Conservation (phyloP, 2,888 invertebrate species). For the Saturnia pavonia region DNA sequence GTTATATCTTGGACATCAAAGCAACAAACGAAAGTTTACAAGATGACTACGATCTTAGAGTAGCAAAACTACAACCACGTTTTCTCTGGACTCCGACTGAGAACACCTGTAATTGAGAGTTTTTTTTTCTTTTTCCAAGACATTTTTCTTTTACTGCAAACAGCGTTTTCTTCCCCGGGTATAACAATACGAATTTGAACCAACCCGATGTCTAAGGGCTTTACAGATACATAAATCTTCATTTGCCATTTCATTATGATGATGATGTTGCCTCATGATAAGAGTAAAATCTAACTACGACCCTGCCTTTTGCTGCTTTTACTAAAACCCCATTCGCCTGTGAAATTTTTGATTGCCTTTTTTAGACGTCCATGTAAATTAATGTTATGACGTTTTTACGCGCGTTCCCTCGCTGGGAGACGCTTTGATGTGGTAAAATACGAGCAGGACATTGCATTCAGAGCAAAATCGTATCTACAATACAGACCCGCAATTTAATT, state of each 20-base stretch:
- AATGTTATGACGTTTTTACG: conserved; percentile 21
- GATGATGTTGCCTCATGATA: background rate
- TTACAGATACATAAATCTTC: background rate
- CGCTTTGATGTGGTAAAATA: background rate
- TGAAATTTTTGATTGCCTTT: conserved; percentile 26
- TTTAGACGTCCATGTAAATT: conserved; percentile 24
- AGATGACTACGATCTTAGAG: no score
- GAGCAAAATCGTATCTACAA: background rate
- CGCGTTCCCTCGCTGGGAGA: conserved; percentile 11
- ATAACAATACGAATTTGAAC: background rate
- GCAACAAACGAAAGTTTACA: no score
- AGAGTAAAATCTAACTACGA: background rate
- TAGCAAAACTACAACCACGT: no score
- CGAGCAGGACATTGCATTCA: background rate
- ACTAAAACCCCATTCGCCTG: conserved; percentile 10
- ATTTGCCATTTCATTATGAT: background rate
- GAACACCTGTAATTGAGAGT: no score
- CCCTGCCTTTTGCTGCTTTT: background rate
- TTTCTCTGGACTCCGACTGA: no score
- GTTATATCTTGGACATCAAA: no score
- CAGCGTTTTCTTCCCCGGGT: no score
- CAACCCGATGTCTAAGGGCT: background rate
- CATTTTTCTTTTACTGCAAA: no score
- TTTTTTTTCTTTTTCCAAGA: no score
- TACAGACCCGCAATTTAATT: conserved; percentile 4